Percentiles rank a stretch among this genome's conserved stretches.
Evolutionary conservation across 92 coral and sea anemone genomes (phyloP).

Genomic region (Pocillopora grandis): DNA sequence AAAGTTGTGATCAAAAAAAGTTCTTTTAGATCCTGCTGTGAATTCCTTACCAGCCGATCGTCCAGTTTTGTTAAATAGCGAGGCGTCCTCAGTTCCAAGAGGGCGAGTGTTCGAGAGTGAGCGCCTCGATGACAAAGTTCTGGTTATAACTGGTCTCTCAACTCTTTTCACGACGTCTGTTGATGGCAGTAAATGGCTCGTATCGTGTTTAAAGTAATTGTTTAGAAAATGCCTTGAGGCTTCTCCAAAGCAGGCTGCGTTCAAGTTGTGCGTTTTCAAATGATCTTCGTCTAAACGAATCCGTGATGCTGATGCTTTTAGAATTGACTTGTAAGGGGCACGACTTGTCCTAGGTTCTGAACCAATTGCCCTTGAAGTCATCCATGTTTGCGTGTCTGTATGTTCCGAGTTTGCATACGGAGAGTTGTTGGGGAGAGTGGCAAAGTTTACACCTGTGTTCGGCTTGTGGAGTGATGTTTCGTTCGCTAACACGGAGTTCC

Average conservation of each 20-base stretch:
- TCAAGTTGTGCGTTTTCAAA: constrained; percentile 2
- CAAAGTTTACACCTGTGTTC: not conserved
- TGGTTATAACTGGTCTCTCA: not conserved
- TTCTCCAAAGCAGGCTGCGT: not conserved
- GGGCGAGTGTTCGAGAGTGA: not conserved
- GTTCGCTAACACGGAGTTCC: not conserved
- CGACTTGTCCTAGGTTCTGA: not conserved
- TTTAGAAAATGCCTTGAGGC: constrained; percentile 9
- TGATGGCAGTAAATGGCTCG: not conserved
- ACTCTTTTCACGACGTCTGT: not conserved
- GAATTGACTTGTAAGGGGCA: constrained; percentile 17
- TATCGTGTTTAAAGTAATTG: not conserved
- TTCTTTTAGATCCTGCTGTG: not conserved
- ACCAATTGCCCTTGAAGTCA: not conserved
- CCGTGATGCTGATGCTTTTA: not conserved
- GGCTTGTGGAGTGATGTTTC: no score
- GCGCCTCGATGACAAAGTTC: not conserved
- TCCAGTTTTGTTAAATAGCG: not conserved
- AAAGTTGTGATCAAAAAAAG: not conserved
- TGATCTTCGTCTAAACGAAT: not conserved
- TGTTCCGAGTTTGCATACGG: not conserved
- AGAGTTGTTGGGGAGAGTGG: not conserved
- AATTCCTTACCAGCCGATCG: not conserved
- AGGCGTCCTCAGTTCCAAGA: not conserved
- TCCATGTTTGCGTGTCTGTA: not conserved